These are phyloP conservation scores for Bos taurus DNA, from an alignment of 2,113 vertebrate genomes.

Conservation along the genomic window ARS-UCD2.0 NC_037352.1:4032501-4033000, in stretches of 20 bases:
- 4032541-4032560: neutral
- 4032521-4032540: neutral
- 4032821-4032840: neutral
- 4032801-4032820: neutral
- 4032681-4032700: neutral
- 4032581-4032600: neutral
- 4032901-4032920: rapidly evolving
- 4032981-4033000: neutral
- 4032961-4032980: neutral
- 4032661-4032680: neutral
- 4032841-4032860: neutral
- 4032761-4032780: neutral
- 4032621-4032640: neutral
- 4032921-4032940: neutral
- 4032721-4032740: neutral
- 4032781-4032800: neutral
- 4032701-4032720: neutral
- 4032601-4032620: neutral
- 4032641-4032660: neutral
- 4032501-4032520: neutral
- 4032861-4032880: neutral
- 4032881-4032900: neutral
- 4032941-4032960: rapidly evolving
- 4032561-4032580: neutral
- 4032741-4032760: neutral